These are phyloP conservation scores for Microplitis demolitor DNA, from an alignment of 1,140 invertebrate genomes.

Conservation along the genomic window DNA sequence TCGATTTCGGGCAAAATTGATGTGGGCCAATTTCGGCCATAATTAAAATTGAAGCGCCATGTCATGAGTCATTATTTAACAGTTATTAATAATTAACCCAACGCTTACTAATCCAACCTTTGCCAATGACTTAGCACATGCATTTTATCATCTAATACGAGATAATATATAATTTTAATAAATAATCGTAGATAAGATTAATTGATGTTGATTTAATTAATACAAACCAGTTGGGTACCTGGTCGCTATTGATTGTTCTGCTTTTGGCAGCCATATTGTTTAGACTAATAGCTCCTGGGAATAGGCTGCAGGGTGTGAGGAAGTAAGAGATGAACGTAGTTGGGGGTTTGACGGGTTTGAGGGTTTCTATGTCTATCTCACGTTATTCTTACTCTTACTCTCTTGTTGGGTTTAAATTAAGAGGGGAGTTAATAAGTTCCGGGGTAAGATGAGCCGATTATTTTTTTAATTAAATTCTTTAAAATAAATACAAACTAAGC, in stretches of 20 bases:
- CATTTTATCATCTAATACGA: neutral
- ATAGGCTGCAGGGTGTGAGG: conserved; percentile 41
- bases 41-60: too few relatives aligned
- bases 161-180: neutral
- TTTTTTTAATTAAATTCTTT: too few relatives aligned
- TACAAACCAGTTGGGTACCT: conserved; percentile 37
- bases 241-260: conserved; percentile 53
- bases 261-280: conserved; percentile 60
- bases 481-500: too few relatives aligned
- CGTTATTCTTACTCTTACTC: too few relatives aligned
- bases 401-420: too few relatives aligned
- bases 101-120: conserved; percentile 4
- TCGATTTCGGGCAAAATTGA: too few relatives aligned
- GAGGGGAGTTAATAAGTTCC: too few relatives aligned
- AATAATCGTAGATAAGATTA: conserved; percentile 34
- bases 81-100: neutral
- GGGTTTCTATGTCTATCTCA: too few relatives aligned
- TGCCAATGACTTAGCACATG: conserved; percentile 2
- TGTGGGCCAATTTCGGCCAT: too few relatives aligned
- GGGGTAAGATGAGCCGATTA: too few relatives aligned
- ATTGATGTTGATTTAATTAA: conserved; percentile 49
- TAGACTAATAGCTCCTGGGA: conserved; percentile 58
- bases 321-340: conserved; percentile 29
- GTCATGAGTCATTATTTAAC: neutral
- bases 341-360: conserved; percentile 17